Evolutionary conservation across 2,888 invertebrate genomes (phyloP).

Genomic region (Capitulum mitella): DNA sequence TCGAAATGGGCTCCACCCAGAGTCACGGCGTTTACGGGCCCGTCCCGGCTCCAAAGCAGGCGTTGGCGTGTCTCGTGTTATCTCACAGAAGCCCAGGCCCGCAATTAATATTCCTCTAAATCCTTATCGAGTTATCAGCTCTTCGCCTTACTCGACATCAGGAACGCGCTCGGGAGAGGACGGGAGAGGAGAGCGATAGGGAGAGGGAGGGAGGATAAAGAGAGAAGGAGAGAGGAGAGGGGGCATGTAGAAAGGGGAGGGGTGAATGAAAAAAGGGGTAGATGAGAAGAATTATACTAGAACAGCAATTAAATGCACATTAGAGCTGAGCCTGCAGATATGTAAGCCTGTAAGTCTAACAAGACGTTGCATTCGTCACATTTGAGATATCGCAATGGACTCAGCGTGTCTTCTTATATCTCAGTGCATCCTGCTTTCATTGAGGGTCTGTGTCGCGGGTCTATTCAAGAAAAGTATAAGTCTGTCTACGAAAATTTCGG

Average conservation of each 20-base stretch:
- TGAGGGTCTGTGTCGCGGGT: no score
- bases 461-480: no score
- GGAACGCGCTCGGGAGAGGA: not conserved
- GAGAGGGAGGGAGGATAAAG: not conserved
- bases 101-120: constrained; percentile 4
- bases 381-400: no score
- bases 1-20: not conserved
- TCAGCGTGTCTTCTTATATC: no score
- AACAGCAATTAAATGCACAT: no score
- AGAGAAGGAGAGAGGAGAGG: not conserved
- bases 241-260: not conserved
- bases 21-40: not conserved
- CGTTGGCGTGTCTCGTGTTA: not conserved
- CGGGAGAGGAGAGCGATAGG: not conserved
- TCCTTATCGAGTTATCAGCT: not conserved
- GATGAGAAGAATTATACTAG: no score
- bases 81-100: not conserved
- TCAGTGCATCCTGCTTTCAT: no score
- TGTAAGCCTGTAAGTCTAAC: no score
- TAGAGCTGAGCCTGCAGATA: no score
- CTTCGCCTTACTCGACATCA: not conserved
- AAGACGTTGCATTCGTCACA: no score
- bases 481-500: no score
- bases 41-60: not conserved
- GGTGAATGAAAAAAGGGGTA: no score